Percentiles rank a stretch among this genome's conserved stretches.
Evolutionary conservation across 2,113 vertebrate genomes (phyloP).

Genomic region (Ophthalmolycus amberensis): DNA sequence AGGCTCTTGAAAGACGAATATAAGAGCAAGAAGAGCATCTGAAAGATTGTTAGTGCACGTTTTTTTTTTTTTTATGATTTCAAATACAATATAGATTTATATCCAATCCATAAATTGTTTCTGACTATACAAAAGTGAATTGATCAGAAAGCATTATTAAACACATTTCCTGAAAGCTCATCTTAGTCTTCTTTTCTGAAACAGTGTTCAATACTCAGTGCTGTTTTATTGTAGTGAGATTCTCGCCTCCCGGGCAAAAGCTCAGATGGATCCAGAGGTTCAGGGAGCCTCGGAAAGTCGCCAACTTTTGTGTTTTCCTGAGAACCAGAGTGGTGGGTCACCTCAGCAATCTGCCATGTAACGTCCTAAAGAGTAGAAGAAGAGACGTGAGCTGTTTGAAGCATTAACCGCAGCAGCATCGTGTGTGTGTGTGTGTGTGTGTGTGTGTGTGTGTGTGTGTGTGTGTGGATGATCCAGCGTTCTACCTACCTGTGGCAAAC

Average conservation of each 20-base stretch:
- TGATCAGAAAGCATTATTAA: slow-evolving; percentile 81
- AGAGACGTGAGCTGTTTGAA: background rate
- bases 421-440: too few relatives aligned
- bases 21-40: slow-evolving; percentile 57
- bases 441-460: too few relatives aligned
- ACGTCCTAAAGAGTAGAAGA: slow-evolving; percentile 87
- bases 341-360: slow-evolving; percentile 97
- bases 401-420: background rate
- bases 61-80: slow-evolving; percentile 70
- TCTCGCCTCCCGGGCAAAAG: slow-evolving; percentile 69
- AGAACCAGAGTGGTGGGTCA: slow-evolving; percentile 54
- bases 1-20: slow-evolving; percentile 53
- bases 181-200: slow-evolving; percentile 76
- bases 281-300: slow-evolving; percentile 16
- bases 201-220: slow-evolving; percentile 95
- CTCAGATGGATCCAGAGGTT: slow-evolving; percentile 46
- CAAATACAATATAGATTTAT: slow-evolving; percentile 79
- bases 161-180: slow-evolving; percentile 85
- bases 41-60: slow-evolving; percentile 85
- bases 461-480: background rate
- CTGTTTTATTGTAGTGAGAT: slow-evolving; percentile 87
- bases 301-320: slow-evolving; percentile 48
- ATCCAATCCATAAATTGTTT: slow-evolving; percentile 76
- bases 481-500: slow-evolving; percentile 91
- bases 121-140: slow-evolving; percentile 83